Base-by-base conservation (phyloP, 1,140 invertebrate species). In the Drosophila neocordata region DNA sequence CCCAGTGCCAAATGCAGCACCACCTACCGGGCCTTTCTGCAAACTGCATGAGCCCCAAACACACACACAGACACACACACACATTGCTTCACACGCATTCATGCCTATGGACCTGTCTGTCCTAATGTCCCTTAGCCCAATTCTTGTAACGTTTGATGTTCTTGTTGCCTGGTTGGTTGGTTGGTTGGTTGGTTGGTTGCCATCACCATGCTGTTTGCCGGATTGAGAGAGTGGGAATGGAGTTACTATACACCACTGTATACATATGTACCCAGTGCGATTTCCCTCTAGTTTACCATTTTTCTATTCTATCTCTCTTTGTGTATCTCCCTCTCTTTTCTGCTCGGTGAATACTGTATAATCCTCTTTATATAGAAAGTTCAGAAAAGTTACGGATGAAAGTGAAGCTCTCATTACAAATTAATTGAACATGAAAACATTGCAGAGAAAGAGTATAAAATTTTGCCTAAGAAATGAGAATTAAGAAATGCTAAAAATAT, bases 131-230 rank as follows among this genome's bases (percentile, higher is more conserved):
- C 18, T 35, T 35, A 58, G 52, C 52, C 72, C 58, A 75, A 65
- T 76, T 76, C 73, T 75, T 63, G 37, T 31, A 74, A 60, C 72
- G 71, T 75, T 75, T 75, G 73, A 75, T 75, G 71, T 75, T 67
- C 72, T 24, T 57, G 63, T 56, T 73, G 61, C 41, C 41, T 20
- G 41, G 41, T 48, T 41, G 68, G 68, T 71, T 69, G 67, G 48
- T 48, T 55, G 69, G 59, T 31, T 56, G 18, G 44, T 70, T 74
- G 70, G 72, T 73, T 74, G 72, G 56, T 73, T 62, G 57, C 9
- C 63, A 75, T 48, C 41, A 20, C 41, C 41, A 48, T 38, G 37
- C 41, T 20, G 41, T 48, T 48, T 11, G 41, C 8, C 20, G 41
- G 41, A 48, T 48, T 20, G 7, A 31, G 15, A 44, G 41, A 11